These are phyloP conservation scores for Apoderus coryli DNA, from an alignment of 2,888 invertebrate species.

Conservation along the genomic window DNA sequence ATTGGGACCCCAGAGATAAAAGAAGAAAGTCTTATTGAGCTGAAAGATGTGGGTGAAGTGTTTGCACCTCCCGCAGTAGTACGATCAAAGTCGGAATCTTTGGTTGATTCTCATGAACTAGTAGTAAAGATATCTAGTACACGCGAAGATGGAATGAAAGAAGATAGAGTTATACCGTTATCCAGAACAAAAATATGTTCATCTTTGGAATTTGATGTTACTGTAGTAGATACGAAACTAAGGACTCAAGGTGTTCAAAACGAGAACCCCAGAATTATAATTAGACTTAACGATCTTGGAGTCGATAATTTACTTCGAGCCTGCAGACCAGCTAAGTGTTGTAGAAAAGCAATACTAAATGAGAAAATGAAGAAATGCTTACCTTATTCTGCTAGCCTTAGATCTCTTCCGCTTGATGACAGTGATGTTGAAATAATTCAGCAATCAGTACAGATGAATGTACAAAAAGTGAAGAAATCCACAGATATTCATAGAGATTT, in stretches of 20 bases:
- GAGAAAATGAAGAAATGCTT: slow-evolving; percentile 20
- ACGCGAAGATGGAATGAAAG: too few relatives aligned
- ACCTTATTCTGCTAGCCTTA: slow-evolving; percentile 23
- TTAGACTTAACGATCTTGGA: slow-evolving; percentile 20
- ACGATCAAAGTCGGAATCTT: too few relatives aligned
- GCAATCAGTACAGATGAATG: slow-evolving; percentile 21
- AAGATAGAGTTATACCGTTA: slow-evolving; percentile 17
- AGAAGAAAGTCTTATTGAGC: too few relatives aligned
- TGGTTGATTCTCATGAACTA: too few relatives aligned
- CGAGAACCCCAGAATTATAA: slow-evolving; percentile 17
- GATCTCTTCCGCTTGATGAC: slow-evolving; percentile 22
- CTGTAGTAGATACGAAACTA: slow-evolving; percentile 17
- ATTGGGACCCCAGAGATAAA: too few relatives aligned
- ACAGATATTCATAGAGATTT: slow-evolving; percentile 7
- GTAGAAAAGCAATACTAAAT: slow-evolving; percentile 21
- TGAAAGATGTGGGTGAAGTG: too few relatives aligned
- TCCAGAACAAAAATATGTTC: slow-evolving; percentile 21
- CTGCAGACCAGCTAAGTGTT: slow-evolving; percentile 24
- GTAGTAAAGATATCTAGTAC: too few relatives aligned
- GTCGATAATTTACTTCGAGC: slow-evolving; percentile 23
- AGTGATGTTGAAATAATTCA: slow-evolving; percentile 21
- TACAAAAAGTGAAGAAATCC: slow-evolving; percentile 19
- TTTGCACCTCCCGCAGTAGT: too few relatives aligned
- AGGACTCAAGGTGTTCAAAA: slow-evolving; percentile 18
- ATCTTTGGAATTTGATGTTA: slow-evolving; percentile 22